A percentile compares a stretch with the other conserved stretches of the same genome.
Conservation (phyloP, 1,140 invertebrate genomes). For the Pseudomyrmex cubaensis region DNA sequence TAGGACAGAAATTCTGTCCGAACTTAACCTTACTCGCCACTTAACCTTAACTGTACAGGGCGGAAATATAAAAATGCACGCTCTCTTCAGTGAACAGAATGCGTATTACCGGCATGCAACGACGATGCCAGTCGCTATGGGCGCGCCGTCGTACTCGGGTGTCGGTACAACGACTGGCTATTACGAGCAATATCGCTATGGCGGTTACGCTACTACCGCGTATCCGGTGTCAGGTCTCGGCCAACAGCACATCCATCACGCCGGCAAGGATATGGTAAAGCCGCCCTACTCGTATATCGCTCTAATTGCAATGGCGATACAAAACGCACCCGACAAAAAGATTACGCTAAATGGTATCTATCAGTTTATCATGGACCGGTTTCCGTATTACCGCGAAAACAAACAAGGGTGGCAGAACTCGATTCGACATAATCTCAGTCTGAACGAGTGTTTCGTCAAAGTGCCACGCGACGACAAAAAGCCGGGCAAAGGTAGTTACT, state of each 20-base stretch:
- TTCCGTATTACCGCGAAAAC: conserved; percentile 99
- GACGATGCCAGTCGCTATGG: conserved; percentile 82
- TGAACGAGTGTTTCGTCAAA: conserved; percentile 99
- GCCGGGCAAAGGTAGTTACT: conserved; percentile 98
- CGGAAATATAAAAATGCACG: conserved; percentile 89
- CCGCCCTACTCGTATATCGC: conserved; percentile 99
- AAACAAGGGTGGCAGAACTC: conserved; percentile 98
- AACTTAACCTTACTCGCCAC: too few relatives aligned
- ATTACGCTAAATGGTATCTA: conserved; percentile 99
- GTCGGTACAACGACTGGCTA: conserved; percentile 81
- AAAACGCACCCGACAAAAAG: conserved; percentile 96
- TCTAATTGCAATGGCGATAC: conserved; percentile 99
- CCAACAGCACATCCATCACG: conserved; percentile 89
- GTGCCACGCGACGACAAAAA: conserved; percentile 96
- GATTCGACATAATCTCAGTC: conserved; percentile 97
- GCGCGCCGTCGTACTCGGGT: conserved; percentile 79
- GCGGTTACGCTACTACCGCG: conserved; percentile 83
- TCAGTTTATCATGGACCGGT: conserved; percentile 99
- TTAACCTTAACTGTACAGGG: too few relatives aligned
- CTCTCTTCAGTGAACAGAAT: conserved; percentile 94
- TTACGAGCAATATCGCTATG: conserved; percentile 85
- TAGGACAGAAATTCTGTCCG: too few relatives aligned
- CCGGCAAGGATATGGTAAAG: conserved; percentile 95
- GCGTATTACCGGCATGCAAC: conserved; percentile 87
- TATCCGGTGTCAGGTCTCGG: conserved; percentile 85